Evolutionary conservation across 2,113 vertebrate genomes (phyloP), one percentile per base, ranked within the genome.

Genomic region (Onychostruthus taczanowskii): DNA sequence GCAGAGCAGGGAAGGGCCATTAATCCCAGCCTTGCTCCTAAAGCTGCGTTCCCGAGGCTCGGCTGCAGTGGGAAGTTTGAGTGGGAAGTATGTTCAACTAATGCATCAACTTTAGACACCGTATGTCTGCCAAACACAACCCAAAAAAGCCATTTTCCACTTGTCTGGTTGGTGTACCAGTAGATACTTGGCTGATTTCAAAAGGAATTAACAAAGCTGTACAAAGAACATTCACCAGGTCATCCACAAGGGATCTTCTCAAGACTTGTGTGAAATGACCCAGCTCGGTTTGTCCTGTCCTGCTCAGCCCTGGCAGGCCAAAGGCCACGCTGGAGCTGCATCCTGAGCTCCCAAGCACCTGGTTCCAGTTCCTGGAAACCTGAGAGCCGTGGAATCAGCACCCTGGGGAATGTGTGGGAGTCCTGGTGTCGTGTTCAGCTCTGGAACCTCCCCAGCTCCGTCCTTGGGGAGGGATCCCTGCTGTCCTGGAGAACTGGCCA

Each of bases 341-440:
- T 93, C 90, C 94, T 33, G 63, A 96, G 82, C 85, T 73, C 27
- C 90, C 88, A 2, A 76, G 59, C 90, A 84, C 72, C 96, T 94
- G 96, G 73, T 5, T 10, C 27, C 20, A 0, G 56, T 95, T 93
- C 90, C 72, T 35, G 27, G 95, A 92, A 97, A 92, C 91, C 93
- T 75, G 73, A 89, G 92, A 93, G 83, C 82, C 63, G 46, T 96
- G 96, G 94, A 96, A 95, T 76, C 24, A 0, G 58, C 3, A 0
- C 55, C 84, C 56, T 14, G 0, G 43, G 69, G 96, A 89, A 19
- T 0, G 93, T 0, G 96, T 96, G 94, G 96, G 96, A 90, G 95
- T 96, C 79, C 72, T 44, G 93, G 89, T 78, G 91, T 93, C 18
- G 33, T 90, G 83, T 94, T 85, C 90, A 18, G 28, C 67, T 20